Evolutionary conservation across 2,113 vertebrate species (phyloP).

Genomic region (Struthio camelus): DNA sequence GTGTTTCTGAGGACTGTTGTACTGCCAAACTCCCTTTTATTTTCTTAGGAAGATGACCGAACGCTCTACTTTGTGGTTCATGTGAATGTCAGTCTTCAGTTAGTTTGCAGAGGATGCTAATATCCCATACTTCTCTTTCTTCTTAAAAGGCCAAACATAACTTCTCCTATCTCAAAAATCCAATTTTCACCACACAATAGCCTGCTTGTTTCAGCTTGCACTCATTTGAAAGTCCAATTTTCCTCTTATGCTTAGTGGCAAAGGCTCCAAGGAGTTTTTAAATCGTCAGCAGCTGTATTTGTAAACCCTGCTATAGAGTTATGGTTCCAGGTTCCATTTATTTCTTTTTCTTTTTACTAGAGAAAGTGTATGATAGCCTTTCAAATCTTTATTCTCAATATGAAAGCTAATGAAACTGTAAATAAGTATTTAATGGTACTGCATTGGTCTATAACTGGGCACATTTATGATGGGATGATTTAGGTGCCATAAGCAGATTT

Average conservation of each 20-base stretch:
- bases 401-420: neutral
- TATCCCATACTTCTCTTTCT: neutral
- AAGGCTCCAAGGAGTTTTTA: neutral
- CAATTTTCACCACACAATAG: slow-evolving; percentile 8
- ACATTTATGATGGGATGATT: neutral
- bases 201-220: neutral
- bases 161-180: neutral
- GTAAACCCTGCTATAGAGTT: neutral
- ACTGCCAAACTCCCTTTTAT: slow-evolving; percentile 13
- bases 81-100: neutral
- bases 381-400: neutral
- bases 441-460: neutral
- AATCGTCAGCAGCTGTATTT: slow-evolving; percentile 12
- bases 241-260: neutral
- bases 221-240: slow-evolving; percentile 24
- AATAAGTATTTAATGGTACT: neutral
- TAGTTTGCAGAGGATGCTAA: slow-evolving; percentile 36
- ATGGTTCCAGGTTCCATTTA: neutral
- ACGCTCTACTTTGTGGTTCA: neutral
- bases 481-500: neutral
- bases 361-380: neutral
- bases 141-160: neutral
- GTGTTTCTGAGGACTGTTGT: neutral
- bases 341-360: neutral
- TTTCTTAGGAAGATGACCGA: slow-evolving; percentile 29